phyloP scores from a whole-genome alignment of 2,113 vertebrate genomes.

The Eidolon helvum region DNA sequence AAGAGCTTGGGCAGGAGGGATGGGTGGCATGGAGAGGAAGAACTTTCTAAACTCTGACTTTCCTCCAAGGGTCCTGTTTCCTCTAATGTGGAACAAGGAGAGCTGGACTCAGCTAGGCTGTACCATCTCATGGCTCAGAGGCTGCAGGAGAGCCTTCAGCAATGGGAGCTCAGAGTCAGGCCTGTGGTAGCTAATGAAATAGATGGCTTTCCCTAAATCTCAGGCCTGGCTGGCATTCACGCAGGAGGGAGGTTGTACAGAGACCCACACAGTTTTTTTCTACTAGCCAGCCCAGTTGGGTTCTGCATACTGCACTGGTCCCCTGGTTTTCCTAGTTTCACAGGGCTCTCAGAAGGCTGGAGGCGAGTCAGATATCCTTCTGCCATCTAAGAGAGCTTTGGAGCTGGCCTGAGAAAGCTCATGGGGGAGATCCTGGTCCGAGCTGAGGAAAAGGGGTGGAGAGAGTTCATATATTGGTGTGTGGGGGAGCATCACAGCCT shows the following conservation, averaged over 20 bases:
- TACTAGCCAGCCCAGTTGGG: background rate
- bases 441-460: background rate
- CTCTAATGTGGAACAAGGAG: background rate
- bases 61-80: constrained; percentile 27
- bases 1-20: background rate
- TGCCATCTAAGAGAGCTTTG: background rate
- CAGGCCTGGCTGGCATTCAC: background rate
- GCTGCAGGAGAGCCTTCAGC: background rate
- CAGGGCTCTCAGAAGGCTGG: background rate
- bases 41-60: constrained; percentile 34
- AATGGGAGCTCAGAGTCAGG: background rate
- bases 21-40: background rate
- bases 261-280: background rate
- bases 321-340: background rate
- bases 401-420: background rate
- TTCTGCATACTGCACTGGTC: background rate
- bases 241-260: background rate
- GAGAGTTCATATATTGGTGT: background rate
- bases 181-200: constrained; percentile 12
- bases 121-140: background rate
- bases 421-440: background rate
- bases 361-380: background rate
- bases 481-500: background rate
- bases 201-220: background rate
- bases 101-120: background rate